These are phyloP conservation scores for Pelochelys cantorii DNA, from an alignment of 2,797 vertebrate genomes.

Conservation along the genomic window DNA sequence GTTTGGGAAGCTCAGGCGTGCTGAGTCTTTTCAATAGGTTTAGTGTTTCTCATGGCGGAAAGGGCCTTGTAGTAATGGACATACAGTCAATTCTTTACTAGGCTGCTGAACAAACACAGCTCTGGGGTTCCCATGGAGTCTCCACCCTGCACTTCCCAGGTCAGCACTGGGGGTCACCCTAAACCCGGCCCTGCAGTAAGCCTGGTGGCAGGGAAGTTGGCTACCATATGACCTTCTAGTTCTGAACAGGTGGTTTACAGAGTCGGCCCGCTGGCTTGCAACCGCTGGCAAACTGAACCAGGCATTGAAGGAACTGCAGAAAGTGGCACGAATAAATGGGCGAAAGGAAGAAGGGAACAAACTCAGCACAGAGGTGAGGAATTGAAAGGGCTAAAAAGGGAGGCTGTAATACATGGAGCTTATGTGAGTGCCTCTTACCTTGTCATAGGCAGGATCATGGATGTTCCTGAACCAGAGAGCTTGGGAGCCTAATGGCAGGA, in stretches of 20 bases:
- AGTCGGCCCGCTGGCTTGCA: constrained; percentile 76
- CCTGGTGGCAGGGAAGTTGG: neutral
- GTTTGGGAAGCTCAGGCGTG: neutral
- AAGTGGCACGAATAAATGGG: constrained; percentile 70
- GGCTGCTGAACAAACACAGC: neutral
- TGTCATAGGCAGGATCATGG: too few relatives aligned
- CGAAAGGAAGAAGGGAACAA: constrained; percentile 66
- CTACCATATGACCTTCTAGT: neutral
- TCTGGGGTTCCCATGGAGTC: neutral
- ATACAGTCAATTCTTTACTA: neutral
- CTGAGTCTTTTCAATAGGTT: neutral
- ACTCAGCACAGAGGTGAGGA: constrained; percentile 68
- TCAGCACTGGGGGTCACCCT: neutral
- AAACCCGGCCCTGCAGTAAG: neutral
- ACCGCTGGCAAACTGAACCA: constrained; percentile 52
- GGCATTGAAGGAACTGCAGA: constrained; percentile 63
- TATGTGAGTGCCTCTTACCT: neutral
- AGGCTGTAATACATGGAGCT: neutral
- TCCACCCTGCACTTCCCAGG: neutral
- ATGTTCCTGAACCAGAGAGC: too few relatives aligned
- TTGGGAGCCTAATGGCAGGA: too few relatives aligned
- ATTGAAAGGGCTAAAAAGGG: neutral
- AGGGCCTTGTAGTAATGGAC: neutral
- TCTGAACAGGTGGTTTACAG: constrained; percentile 70
- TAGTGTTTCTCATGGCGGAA: neutral